phyloP scores from a whole-genome alignment of 2,888 invertebrate species.

The Syrphus vitripennis region DNA sequence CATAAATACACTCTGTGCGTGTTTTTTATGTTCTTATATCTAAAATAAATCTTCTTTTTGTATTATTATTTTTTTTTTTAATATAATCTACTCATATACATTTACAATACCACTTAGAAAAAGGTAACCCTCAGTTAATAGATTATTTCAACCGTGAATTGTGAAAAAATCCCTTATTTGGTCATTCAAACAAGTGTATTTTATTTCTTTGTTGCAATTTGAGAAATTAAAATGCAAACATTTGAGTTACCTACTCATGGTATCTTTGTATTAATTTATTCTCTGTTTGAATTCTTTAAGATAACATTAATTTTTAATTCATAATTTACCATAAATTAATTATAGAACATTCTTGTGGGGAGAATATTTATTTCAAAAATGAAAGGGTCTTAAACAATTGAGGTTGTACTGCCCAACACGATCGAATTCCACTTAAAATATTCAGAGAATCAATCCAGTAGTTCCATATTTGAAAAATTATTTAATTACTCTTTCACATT shows the following conservation, averaged over 20 bases:
- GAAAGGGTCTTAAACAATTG: too few relatives aligned
- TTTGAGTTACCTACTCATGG: background rate
- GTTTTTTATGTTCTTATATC: background rate
- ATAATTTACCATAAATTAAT: background rate
- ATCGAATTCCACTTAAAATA: too few relatives aligned
- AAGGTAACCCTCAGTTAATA: slow-evolving; percentile 50
- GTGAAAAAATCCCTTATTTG: background rate
- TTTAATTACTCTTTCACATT: too few relatives aligned
- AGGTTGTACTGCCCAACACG: too few relatives aligned
- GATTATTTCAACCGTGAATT: slow-evolving; percentile 42
- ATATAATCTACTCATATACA: background rate
- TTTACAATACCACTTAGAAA: background rate
- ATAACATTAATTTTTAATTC: too few relatives aligned
- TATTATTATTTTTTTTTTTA: slow-evolving; percentile 1
- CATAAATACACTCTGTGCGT: background rate
- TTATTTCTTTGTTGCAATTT: background rate
- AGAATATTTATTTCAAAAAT: background rate
- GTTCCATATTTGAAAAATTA: too few relatives aligned
- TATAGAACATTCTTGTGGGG: background rate
- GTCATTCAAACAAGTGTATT: slow-evolving; percentile 31
- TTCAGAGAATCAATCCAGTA: too few relatives aligned
- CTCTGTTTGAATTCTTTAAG: too few relatives aligned
- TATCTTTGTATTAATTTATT: background rate
- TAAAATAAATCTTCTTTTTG: slow-evolving; percentile 9
- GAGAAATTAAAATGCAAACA: background rate